Percentiles rank a stretch among this genome's conserved stretches.
Evolutionary conservation across 1,140 invertebrate species (phyloP).

Genomic region (Caenorhabditis brenneri): DNA sequence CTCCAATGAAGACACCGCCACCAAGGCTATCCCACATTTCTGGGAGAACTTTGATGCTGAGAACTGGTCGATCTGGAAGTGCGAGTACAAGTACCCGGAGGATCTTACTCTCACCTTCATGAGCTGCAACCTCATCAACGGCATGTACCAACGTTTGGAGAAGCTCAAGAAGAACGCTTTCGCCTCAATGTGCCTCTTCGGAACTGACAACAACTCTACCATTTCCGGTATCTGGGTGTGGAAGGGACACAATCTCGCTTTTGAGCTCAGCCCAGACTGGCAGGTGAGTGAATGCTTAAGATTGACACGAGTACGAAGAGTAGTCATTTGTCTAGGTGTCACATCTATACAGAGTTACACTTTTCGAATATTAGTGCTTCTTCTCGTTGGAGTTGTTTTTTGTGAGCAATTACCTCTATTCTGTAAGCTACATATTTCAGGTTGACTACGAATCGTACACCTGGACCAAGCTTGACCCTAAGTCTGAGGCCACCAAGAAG

Average conservation of each 20-base stretch:
- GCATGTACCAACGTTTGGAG: conserved; percentile 96
- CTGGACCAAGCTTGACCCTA: conserved; percentile 92
- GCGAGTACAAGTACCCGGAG: conserved; percentile 93
- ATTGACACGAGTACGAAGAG: background rate
- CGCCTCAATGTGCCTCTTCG: conserved; percentile 89
- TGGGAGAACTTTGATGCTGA: conserved; percentile 97
- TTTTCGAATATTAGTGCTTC: conserved; percentile 45
- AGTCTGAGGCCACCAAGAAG: conserved; percentile 83
- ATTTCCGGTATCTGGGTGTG: conserved; percentile 97
- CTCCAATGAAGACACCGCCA: conserved; percentile 89
- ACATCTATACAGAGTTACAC: conserved; percentile 46
- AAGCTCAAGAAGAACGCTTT: conserved; percentile 96
- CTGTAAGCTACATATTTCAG: conserved; percentile 46
- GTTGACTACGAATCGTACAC: conserved; percentile 94
- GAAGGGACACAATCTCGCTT: conserved; percentile 91
- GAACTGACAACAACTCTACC: conserved; percentile 85
- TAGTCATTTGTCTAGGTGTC: conserved; percentile 30
- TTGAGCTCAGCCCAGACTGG: conserved; percentile 77
- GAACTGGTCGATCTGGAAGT: conserved; percentile 95
- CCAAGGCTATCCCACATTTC: conserved; percentile 93
- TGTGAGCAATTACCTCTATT: conserved; percentile 29
- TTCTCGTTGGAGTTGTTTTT: conserved; percentile 52
- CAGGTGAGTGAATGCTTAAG: conserved; percentile 72
- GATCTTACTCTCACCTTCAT: conserved; percentile 92
- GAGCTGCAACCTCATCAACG: conserved; percentile 91